phyloP scores from a whole-genome alignment of 1,140 invertebrate species.

The Caenorhabditis brenneri region DNA sequence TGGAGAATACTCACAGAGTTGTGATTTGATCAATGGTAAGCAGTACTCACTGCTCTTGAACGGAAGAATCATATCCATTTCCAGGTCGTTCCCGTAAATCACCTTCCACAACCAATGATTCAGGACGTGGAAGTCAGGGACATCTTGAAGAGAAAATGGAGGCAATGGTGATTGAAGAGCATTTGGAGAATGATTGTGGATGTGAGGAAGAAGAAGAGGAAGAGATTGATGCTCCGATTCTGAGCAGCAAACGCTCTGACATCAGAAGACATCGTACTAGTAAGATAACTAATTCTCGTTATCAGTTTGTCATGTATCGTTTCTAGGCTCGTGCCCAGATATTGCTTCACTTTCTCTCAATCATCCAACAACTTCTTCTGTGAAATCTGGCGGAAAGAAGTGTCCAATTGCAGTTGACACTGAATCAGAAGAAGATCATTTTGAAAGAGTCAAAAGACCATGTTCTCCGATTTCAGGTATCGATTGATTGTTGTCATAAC shows the following conservation, averaged over 20 bases:
- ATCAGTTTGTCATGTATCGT: not conserved
- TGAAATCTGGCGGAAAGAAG: not conserved
- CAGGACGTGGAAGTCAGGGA: conserved; percentile 51
- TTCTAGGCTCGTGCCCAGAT: conserved; percentile 49
- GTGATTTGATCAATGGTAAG: conserved; percentile 50
- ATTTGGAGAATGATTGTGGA: conserved; percentile 21
- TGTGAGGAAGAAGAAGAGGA: not conserved
- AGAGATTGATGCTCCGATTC: conserved; percentile 28
- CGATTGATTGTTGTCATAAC: too few species aligned
- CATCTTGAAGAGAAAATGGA: conserved; percentile 53
- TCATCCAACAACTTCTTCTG: not conserved
- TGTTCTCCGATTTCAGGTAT: conserved; percentile 43
- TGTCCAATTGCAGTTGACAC: conserved; percentile 22
- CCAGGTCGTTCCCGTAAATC: conserved; percentile 52
- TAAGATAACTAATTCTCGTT: not conserved
- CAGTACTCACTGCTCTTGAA: not conserved
- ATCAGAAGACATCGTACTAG: conserved; percentile 20
- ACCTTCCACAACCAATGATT: conserved; percentile 52
- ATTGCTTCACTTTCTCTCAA: conserved; percentile 1
- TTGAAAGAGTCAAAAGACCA: conserved; percentile 28
- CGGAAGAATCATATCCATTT: not conserved
- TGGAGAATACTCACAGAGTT: conserved; percentile 47
- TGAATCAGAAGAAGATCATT: conserved; percentile 44
- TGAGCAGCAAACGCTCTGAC: conserved; percentile 14
- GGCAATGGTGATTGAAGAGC: conserved; percentile 46